Base-by-base conservation (phyloP, 2,888 invertebrate species). In the Cremastinae sp. region DNA sequence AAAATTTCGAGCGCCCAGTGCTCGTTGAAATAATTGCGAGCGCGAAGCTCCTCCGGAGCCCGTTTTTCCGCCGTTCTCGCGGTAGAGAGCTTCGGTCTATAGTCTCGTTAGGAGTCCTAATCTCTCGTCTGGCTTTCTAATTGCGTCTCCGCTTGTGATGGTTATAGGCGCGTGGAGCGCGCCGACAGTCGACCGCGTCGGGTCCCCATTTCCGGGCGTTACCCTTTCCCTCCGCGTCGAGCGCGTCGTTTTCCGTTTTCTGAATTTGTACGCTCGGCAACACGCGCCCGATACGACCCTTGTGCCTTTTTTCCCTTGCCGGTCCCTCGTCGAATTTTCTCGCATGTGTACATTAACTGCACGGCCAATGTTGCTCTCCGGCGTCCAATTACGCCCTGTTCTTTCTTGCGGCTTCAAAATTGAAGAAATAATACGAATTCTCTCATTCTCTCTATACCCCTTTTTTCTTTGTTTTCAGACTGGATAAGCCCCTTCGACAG, bases 401-500 rank as follows among this genome's bases (percentile, higher is more conserved):
- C 49, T 70, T 79, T 71, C 70, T 53, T 38, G 70, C 28, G 36
- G 45, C 3, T 36, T 28, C 14, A 38, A 62, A 51, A 73, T 74
- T 72, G 38, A 74, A 74, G 62, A 36, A 76, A 75, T 70, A 74
- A 78, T 73, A 69, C 76, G 59, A 65, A 65, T 64, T 79, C 68
- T 78, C 66, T 73, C 64, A 34, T 77, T 54, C 75, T 66, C 76
- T 81, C 77, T 75, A 72, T 65, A 49, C n/a, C 51, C 41, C 41
- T 78, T 77, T 61, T 79, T 81, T 85, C 92, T 91, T 91, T 91
- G n/a, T 92, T 95, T 94, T 90, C 94, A 96, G 96, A 96, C 93
- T 96, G 96, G 96, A 96, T 96, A 96, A 96, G 95, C 92, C 96
- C 96, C 90, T 96, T 96, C 92, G 96, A 96, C 93, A 94, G 96